Base-by-base conservation (phyloP, 2,888 invertebrate species). In the Tetragnatha montana region DNA sequence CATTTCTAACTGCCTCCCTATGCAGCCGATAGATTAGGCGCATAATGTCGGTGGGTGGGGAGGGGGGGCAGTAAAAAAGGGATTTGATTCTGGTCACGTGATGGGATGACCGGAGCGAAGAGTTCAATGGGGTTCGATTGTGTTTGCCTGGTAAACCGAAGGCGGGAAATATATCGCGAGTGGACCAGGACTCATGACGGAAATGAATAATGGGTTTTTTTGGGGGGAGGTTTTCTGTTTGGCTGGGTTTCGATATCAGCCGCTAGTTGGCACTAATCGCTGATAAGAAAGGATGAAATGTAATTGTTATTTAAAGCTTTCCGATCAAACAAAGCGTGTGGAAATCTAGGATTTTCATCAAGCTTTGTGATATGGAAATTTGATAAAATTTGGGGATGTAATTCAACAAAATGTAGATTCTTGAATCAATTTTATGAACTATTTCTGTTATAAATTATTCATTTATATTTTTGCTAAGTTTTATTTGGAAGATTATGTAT, bases 1-100 rank as follows among this genome's bases (percentile, higher is more conserved):
- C 88, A 88, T 88, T 88, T 80, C 74, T 69, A 88, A 84, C 88
- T 60, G 83, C 74, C 73, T 84, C 79, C 83, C 88, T 84, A 84
- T 88, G 88, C 88, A 83, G 74, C 79, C 35, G 74, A 49, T 69
- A 84, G 88, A 88, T 88, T 88, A 88, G 73, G 50, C 19, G n/a
- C 49, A 70, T 78, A 78, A 78, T 51, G 78, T 78, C 50, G 50
- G 50, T 12, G 35, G 47, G n/a, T 3, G 12, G 47, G 68, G 47
- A 8, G 19, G 10, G 71, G 35, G 74, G 51, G 81, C 82, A 76
- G 47, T 75, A 88, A 76, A 88, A 88, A 71, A 49, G 70, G 70
- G 85, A 70, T 76, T 85, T 69, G 6, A 80, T 79, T 80, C 83
- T 49, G 74, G 88, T 84, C 88, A 88, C 88, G 84, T 8, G 74